Evolutionary conservation across 1,140 invertebrate genomes (phyloP), one percentile per base, ranked within the genome.

Genomic region (Saccostrea glomerata): DNA sequence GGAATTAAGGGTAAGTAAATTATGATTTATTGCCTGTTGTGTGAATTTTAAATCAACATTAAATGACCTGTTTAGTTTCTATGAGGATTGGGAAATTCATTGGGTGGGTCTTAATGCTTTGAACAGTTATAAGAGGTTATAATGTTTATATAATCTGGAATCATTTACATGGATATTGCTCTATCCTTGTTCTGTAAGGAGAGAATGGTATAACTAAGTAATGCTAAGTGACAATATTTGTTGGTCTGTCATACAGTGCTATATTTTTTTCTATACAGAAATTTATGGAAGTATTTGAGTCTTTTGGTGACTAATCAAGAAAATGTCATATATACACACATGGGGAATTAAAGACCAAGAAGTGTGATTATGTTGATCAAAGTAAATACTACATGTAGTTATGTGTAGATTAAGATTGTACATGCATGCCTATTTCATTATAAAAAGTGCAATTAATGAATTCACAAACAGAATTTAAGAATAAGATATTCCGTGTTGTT

Each of bases 141-240:
- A 30, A 77, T 30, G 25, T 77, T 77, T 11, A 77, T 77, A 77
- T 36, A 77, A 77, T 77, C 25, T 77, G 25, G 11, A 23, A 77
- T 12, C 25, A 63, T 63, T 20, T n/a, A 63, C 15, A 36, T 15
- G 11, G 70, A 30, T 30, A 77, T 30, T 77, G 70, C 70, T 25
- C 30, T 77, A 77, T 77, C 30, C 3, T 77, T 77, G 23, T 77
- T 9, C 23, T 77, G 70, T 47, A 47, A 47, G 9, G 47, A 7
- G 30, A 63, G 17, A 20, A 63, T n/a, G 17, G n/a, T 17, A 77
- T 30, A 77, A 30, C 1, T 36, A 77, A 15, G 70, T 77, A 77
- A 77, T 25, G 70, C 13, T 77, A 77, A 77, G 70, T 77, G 70
- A 23, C 70, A 77, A 30, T 77, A 77, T 77, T 77, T 77, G 70